Evolutionary conservation across 2,888 invertebrate species (phyloP).

Genomic region (Gasteruption jaculator): DNA sequence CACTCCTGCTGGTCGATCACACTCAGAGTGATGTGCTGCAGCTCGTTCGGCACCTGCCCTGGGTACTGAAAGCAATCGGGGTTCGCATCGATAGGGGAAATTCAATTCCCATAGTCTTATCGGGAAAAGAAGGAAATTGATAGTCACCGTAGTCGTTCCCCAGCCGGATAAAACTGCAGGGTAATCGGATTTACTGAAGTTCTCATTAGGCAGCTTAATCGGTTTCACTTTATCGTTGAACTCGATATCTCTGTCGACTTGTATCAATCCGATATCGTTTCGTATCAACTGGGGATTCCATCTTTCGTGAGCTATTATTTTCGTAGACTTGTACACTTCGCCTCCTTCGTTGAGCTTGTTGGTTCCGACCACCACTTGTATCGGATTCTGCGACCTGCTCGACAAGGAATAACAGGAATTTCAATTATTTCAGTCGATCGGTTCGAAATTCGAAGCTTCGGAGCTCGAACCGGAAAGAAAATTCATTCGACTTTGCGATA

Average conservation of each 20-base stretch:
- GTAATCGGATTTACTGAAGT: constrained; percentile 39
- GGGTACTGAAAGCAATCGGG: constrained; percentile 57
- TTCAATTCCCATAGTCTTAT: not conserved
- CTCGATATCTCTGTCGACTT: constrained; percentile 37
- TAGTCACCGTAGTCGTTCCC: constrained; percentile 43
- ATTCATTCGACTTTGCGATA: no score
- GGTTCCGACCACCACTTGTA: constrained; percentile 41
- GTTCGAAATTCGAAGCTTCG: no score
- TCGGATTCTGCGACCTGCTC: no score
- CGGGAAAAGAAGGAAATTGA: constrained; percentile 2
- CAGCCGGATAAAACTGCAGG: constrained; percentile 45
- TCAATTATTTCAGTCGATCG: no score
- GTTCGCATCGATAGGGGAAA: not conserved
- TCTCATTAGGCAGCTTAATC: constrained; percentile 31
- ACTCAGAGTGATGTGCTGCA: constrained; percentile 57
- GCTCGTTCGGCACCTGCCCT: constrained; percentile 54
- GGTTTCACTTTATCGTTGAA: constrained; percentile 39
- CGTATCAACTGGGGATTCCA: constrained; percentile 39
- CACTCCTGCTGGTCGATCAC: constrained; percentile 53
- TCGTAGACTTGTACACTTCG: constrained; percentile 33
- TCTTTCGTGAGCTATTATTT: constrained; percentile 32
- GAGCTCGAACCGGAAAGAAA: no score
- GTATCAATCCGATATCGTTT: constrained; percentile 45
- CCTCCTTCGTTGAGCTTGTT: constrained; percentile 42
- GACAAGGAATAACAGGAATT: no score